Conservation (phyloP, 2,113 vertebrate genomes). For the Anguilla japonica region DNA sequence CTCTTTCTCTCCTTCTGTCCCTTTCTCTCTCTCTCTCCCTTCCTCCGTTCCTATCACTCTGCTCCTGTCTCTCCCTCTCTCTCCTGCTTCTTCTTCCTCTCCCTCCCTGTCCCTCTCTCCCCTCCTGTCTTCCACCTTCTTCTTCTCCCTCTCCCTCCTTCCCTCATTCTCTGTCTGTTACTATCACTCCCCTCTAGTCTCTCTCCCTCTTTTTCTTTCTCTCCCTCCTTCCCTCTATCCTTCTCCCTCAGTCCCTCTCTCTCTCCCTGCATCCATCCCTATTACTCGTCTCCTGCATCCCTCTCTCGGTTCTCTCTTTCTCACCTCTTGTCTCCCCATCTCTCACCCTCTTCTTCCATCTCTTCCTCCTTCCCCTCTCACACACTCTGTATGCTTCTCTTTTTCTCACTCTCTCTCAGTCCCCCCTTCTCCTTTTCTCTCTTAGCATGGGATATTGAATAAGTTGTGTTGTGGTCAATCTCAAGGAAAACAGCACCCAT, state of each 20-base stretch:
- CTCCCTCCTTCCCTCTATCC: neutral
- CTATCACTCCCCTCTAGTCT: no score
- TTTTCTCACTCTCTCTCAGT: slow-evolving; percentile 36
- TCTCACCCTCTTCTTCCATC: neutral
- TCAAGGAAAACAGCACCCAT: neutral
- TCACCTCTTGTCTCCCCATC: neutral
- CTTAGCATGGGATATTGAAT: neutral
- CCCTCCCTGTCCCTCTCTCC: neutral
- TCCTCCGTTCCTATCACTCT: no score
- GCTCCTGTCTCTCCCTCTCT: no score
- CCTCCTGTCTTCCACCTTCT: neutral
- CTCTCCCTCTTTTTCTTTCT: neutral
- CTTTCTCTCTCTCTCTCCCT: no score
- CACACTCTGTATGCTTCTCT: no score
- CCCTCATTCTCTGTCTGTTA: no score
- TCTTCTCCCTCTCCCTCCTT: neutral
- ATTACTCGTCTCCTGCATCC: neutral
- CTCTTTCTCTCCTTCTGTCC: neutral
- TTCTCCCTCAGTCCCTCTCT: no score
- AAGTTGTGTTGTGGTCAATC: neutral
- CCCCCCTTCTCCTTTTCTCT: slow-evolving; percentile 15
- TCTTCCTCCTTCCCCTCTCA: neutral
- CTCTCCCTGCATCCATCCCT: neutral
- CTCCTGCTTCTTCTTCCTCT: neutral
- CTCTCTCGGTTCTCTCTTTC: neutral